These are phyloP conservation scores for Daptonema setosum DNA, from an alignment of 2,888 invertebrate genomes.

Conservation along the genomic window DNA sequence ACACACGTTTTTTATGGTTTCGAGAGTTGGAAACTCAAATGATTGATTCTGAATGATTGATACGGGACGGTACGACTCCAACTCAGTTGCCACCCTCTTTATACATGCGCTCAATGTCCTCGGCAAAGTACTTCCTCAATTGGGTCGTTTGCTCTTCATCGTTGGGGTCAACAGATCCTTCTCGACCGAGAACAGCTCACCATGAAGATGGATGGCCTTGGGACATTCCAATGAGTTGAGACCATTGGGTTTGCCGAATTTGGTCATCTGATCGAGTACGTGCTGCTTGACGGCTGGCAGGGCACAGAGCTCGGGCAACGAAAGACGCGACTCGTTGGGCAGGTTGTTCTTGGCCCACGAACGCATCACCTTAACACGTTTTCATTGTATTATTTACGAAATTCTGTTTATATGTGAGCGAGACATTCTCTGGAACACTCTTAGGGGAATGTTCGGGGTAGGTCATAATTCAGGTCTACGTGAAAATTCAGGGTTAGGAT, in stretches of 20 bases:
- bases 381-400: no score
- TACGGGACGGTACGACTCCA: no score
- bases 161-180: conserved; percentile 88
- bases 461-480: no score
- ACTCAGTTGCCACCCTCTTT: no score
- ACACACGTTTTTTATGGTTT: no score
- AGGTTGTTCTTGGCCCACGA: background rate
- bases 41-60: no score
- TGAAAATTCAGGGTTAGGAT: no score
- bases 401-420: no score
- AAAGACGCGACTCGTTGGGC: background rate
- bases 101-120: background rate
- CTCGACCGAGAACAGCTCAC: conserved; percentile 82
- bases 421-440: no score
- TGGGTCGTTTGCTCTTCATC: conserved; percentile 69
- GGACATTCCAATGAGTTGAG: conserved; percentile 93
- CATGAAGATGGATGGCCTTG: conserved; percentile 74
- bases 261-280: conserved; percentile 63
- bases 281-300: conserved; percentile 51
- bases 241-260: conserved; percentile 66
- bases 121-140: background rate
- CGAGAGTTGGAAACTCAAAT: no score
- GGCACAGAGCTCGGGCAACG: conserved; percentile 18
- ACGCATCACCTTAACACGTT: background rate
- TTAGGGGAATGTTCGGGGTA: no score